phyloP scores from a whole-genome alignment of 2,888 invertebrate genomes.

The Dexiosoma caninum region DNA sequence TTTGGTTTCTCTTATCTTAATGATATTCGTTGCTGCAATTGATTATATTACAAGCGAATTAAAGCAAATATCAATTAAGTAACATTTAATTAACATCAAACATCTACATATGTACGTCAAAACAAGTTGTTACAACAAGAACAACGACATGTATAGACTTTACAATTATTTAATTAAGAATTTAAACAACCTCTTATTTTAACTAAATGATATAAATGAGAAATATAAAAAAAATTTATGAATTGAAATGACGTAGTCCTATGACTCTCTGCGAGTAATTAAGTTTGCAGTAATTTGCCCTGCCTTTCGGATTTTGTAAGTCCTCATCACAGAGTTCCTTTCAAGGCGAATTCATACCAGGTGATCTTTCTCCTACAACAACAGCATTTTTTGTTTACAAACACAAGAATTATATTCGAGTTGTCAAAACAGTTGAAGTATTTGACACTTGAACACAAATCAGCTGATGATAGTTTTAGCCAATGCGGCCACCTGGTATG shows the following conservation, averaged over 20 bases:
- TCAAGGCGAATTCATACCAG: too few relatives aligned
- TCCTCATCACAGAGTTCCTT: too few relatives aligned
- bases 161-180: conserved; percentile 40
- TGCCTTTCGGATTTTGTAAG: background rate
- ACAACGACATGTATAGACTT: conserved; percentile 55
- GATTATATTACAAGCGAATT: conserved; percentile 10
- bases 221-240: too few relatives aligned
- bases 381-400: too few relatives aligned
- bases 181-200: conserved; percentile 3
- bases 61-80: conserved; percentile 60
- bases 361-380: too few relatives aligned
- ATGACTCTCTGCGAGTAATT: background rate
- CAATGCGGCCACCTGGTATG: too few relatives aligned
- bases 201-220: background rate
- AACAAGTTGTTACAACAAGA: conserved; percentile 5
- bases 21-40: conserved; percentile 2
- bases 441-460: too few relatives aligned
- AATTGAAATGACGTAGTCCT: background rate
- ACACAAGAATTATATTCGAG: too few relatives aligned
- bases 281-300: background rate
- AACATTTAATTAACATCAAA: conserved; percentile 61
- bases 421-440: too few relatives aligned
- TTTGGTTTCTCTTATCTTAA: conserved; percentile 7
- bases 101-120: background rate
- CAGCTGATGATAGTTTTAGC: too few relatives aligned